These are phyloP conservation scores for Solea solea DNA, from an alignment of 2,113 vertebrate species.

Conservation along the genomic window DNA sequence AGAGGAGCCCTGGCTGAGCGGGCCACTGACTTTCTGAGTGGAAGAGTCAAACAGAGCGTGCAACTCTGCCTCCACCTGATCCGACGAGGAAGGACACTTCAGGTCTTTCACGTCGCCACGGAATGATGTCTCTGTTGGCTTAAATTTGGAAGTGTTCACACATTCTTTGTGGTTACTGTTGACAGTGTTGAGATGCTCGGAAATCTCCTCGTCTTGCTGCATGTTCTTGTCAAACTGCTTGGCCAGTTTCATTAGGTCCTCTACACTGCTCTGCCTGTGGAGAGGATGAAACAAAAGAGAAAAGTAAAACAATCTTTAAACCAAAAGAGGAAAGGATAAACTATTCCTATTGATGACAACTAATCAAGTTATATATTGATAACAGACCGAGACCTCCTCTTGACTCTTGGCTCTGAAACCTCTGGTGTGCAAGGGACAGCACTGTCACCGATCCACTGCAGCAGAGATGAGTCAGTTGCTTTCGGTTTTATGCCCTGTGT, in stretches of 20 bases:
- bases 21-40: constrained; percentile 85
- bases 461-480: constrained; percentile 79
- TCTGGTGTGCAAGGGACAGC: constrained; percentile 88
- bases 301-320: neutral
- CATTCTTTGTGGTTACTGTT: constrained; percentile 20
- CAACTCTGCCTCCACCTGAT: constrained; percentile 85
- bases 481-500: constrained; percentile 81
- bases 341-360: no score
- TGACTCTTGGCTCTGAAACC: constrained; percentile 74
- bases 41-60: constrained; percentile 90
- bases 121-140: neutral
- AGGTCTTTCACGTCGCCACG: neutral
- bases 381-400: constrained; percentile 82
- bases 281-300: constrained; percentile 1
- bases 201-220: constrained; percentile 82
- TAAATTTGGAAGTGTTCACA: neutral
- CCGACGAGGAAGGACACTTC: constrained; percentile 51
- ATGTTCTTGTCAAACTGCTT: constrained; percentile 92
- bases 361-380: neutral
- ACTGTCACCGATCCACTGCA: constrained; percentile 91
- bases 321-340: neutral
- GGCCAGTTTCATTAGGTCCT: constrained; percentile 91
- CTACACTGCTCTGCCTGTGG: constrained; percentile 82
- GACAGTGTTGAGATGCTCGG: constrained; percentile 52
- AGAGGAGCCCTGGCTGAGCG: constrained; percentile 82